A percentile compares a stretch with the other conserved stretches of the same genome.
Conservation (phyloP, 2,113 vertebrate species). For the Micronycteris hirsuta region DNA sequence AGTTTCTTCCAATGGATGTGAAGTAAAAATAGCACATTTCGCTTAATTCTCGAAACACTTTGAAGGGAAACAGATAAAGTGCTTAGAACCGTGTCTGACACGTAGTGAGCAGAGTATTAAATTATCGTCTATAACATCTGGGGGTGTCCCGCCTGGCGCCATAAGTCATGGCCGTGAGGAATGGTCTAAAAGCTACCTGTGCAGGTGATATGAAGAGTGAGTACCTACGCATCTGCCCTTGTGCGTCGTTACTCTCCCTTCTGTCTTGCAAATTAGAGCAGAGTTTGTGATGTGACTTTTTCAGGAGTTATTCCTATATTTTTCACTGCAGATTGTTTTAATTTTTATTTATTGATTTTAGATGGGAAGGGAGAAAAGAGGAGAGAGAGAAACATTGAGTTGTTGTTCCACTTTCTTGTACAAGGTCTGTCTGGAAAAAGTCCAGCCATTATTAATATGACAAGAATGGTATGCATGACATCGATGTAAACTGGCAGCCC, state of each 20-base stretch:
- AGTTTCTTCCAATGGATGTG: not conserved
- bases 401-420: too few species aligned
- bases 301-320: not conserved
- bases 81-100: not conserved
- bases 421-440: too few species aligned
- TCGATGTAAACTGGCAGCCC: too few species aligned
- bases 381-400: too few species aligned
- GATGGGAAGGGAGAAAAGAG: too few species aligned
- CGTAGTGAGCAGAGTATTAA: not conserved
- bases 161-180: not conserved
- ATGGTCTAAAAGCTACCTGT: not conserved
- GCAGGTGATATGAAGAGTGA: not conserved
- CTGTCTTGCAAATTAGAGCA: not conserved
- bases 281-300: not conserved
- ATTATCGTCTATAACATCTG: not conserved
- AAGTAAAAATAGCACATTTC: not conserved
- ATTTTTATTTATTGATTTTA: too few species aligned
- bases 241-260: too few species aligned
- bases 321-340: not conserved
- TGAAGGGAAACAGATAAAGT: not conserved
- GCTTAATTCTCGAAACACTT: not conserved
- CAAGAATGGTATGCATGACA: too few species aligned
- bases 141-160: not conserved
- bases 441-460: too few species aligned
- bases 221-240: rapidly evolving